These are phyloP conservation scores for Tenebrosternarchus preto DNA, from an alignment of 2,113 vertebrate genomes.

Conservation along the genomic window DNA sequence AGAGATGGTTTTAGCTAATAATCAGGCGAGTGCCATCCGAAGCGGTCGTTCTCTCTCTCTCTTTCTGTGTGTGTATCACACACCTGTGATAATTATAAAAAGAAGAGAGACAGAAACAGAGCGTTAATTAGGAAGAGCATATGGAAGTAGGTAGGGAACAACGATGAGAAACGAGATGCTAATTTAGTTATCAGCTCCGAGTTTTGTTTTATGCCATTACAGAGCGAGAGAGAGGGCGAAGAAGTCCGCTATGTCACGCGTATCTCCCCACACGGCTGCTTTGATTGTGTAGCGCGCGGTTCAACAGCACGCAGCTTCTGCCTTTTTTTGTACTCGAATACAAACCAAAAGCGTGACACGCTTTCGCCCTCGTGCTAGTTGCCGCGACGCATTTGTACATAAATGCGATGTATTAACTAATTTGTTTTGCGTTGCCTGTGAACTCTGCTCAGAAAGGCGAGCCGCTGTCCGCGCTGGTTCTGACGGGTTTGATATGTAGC, in stretches of 20 bases:
- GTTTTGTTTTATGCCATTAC: neutral
- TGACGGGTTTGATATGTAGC: no score
- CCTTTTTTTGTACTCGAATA: neutral
- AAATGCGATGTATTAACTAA: no score
- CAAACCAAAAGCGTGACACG: neutral
- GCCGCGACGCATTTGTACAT: no score
- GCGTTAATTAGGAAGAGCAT: slow-evolving; percentile 20
- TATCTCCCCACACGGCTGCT: neutral
- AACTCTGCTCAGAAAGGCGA: no score
- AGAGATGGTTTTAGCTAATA: slow-evolving; percentile 2
- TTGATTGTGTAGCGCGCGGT: neutral
- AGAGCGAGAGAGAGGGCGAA: neutral
- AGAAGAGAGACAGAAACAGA: neutral
- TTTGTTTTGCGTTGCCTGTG: no score
- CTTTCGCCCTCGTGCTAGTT: neutral
- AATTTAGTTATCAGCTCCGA: neutral
- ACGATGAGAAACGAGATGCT: neutral
- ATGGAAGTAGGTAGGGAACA: neutral
- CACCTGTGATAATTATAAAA: slow-evolving; percentile 44
- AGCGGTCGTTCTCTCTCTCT: slow-evolving; percentile 22
- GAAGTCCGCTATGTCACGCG: neutral
- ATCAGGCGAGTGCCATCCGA: neutral
- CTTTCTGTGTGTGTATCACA: neutral
- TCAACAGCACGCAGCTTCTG: neutral
- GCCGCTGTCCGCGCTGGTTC: no score